Evolutionary conservation across 2,113 vertebrate genomes (phyloP).

Genomic region (Forbesichthys agassizii): DNA sequence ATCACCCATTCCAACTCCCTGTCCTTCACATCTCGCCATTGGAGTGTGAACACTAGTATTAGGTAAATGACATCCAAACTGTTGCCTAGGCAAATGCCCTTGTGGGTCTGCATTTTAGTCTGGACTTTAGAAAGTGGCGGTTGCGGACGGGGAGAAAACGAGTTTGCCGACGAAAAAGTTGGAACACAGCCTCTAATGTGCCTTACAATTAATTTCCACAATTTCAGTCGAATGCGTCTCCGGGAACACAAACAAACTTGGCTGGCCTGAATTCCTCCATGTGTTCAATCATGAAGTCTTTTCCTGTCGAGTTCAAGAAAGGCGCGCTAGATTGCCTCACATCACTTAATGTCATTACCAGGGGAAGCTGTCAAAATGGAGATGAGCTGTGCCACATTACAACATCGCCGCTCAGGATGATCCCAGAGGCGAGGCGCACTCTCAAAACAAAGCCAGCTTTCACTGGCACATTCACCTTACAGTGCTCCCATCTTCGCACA

Average conservation of each 20-base stretch:
- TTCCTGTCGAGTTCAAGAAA: conserved; percentile 49
- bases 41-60: conserved; percentile 70
- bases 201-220: conserved; percentile 36
- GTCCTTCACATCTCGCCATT: conserved; percentile 64
- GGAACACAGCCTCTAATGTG: conserved; percentile 17
- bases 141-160: too few relatives aligned
- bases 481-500: conserved; percentile 17
- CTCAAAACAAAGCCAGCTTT: conserved; percentile 36
- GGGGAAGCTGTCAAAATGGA: conserved; percentile 66
- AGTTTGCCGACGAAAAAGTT: conserved; percentile 5
- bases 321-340: conserved; percentile 50
- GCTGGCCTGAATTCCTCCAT: conserved; percentile 34
- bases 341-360: conserved; percentile 67
- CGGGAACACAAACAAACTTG: conserved; percentile 29
- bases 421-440: conserved; percentile 25
- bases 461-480: conserved; percentile 12
- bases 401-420: conserved; percentile 39
- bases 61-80: conserved; percentile 63
- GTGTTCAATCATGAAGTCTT: conserved; percentile 43
- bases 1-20: conserved; percentile 52
- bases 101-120: too few relatives aligned
- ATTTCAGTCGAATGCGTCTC: conserved; percentile 40
- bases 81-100: conserved; percentile 33
- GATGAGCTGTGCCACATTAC: conserved; percentile 51
- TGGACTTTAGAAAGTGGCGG: conserved; percentile 4